Evolutionary conservation across 2,888 invertebrate genomes (phyloP).

Genomic region (Saturnia pavonia): DNA sequence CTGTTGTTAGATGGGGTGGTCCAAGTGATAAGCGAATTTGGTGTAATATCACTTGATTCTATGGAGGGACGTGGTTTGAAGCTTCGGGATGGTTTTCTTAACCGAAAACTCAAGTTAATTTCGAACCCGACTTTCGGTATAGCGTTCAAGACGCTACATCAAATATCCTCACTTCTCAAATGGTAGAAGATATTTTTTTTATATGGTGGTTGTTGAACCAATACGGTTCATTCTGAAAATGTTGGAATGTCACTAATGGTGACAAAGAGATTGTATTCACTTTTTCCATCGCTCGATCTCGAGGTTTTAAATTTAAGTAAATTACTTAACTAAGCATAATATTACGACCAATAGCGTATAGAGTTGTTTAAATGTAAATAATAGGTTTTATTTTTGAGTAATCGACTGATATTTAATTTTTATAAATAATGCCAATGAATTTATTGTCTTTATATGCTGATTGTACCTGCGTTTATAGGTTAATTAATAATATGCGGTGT

Average conservation of each 20-base stretch:
- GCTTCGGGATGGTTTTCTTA: no score
- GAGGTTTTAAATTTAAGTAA: not conserved
- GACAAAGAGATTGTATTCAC: not conserved
- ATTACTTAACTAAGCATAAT: conserved; percentile 1
- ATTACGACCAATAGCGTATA: conserved; percentile 6
- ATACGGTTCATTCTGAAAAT: no score
- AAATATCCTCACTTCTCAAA: no score
- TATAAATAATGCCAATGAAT: conserved; percentile 6
- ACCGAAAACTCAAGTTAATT: no score
- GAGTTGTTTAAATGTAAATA: conserved; percentile 2
- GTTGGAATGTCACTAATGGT: not conserved
- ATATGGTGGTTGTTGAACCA: no score
- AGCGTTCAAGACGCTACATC: no score
- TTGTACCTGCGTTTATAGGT: not conserved
- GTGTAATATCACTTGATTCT: no score
- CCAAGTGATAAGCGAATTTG: no score
- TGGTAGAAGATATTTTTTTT: no score
- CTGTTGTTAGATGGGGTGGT: no score
- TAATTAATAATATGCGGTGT: not conserved
- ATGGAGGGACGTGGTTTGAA: no score
- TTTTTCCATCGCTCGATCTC: not conserved
- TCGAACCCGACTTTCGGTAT: no score
- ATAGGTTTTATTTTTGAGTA: not conserved
- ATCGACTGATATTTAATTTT: conserved; percentile 13
- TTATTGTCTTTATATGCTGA: conserved; percentile 9